phyloP scores from a whole-genome alignment of 2,888 invertebrate species.

The Apantesis nais region DNA sequence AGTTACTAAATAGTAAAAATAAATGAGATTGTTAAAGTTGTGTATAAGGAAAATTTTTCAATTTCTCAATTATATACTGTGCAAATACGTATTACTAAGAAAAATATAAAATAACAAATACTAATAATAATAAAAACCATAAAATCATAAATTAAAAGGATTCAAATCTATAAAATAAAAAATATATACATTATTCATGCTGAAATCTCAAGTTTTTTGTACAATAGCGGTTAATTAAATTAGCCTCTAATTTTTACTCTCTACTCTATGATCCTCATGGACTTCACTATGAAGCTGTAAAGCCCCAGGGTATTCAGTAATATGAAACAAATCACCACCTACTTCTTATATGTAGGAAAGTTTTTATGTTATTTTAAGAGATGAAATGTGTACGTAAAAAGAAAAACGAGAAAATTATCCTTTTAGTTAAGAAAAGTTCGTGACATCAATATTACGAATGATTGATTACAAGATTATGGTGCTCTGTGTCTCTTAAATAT shows the following conservation, averaged over 20 bases:
- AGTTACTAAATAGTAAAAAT: too few relatives aligned
- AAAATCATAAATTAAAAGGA: too few relatives aligned
- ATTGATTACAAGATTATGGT: neutral
- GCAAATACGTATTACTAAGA: too few relatives aligned
- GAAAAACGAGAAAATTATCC: neutral
- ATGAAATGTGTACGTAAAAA: neutral
- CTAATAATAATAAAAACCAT: too few relatives aligned
- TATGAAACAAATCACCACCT: slow-evolving; percentile 22
- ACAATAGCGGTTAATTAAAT: slow-evolving; percentile 32
- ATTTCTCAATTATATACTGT: too few relatives aligned
- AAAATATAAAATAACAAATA: too few relatives aligned
- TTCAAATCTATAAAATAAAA: too few relatives aligned
- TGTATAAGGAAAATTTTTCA: too few relatives aligned
- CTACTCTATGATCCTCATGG: slow-evolving; percentile 25
- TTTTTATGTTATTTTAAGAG: neutral
- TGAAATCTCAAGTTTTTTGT: slow-evolving; percentile 19
- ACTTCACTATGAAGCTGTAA: slow-evolving; percentile 30
- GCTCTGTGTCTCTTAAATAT: neutral
- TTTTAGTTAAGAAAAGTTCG: neutral
- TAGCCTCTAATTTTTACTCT: slow-evolving; percentile 21
- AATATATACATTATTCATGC: neutral
- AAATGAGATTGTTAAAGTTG: too few relatives aligned
- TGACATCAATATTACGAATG: neutral
- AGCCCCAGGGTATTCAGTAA: slow-evolving; percentile 20
- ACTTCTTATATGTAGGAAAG: neutral